These are phyloP conservation scores for Poecilia gillii DNA, from an alignment of 2,797 vertebrate genomes.

Conservation along the genomic window DNA sequence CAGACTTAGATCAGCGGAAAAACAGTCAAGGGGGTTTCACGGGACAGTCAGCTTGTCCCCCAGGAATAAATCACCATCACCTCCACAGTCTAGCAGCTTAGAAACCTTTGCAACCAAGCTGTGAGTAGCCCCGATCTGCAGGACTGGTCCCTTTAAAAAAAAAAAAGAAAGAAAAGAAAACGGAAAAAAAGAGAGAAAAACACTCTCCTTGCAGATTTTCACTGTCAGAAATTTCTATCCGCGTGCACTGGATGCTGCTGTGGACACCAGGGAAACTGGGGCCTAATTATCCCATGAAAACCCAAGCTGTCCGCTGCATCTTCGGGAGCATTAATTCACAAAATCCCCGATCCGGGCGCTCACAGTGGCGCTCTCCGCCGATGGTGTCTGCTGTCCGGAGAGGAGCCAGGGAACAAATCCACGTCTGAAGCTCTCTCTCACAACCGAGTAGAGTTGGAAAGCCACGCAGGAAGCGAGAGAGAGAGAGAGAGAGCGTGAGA, in stretches of 20 bases:
- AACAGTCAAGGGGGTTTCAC: slow-evolving; percentile 30
- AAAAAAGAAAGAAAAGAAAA: slow-evolving; percentile 14
- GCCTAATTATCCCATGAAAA: slow-evolving; percentile 68
- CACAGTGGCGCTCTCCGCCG: slow-evolving; percentile 49
- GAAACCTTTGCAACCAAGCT: slow-evolving; percentile 20
- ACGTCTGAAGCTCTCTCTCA: slow-evolving; percentile 53
- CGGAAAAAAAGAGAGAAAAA: slow-evolving; percentile 14
- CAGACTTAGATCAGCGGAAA: slow-evolving; percentile 51
- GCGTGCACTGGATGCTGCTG: background rate
- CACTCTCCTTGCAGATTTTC: slow-evolving; percentile 21
- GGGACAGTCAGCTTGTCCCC: slow-evolving; percentile 64
- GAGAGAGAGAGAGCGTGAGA: slow-evolving; percentile 14
- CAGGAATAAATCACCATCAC: slow-evolving; percentile 56
- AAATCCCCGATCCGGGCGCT: slow-evolving; percentile 79
- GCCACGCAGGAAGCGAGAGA: slow-evolving; percentile 7
- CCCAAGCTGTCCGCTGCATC: slow-evolving; percentile 61
- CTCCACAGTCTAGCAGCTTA: slow-evolving; percentile 19
- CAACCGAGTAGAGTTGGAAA: slow-evolving; percentile 49
- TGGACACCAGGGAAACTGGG: slow-evolving; percentile 17
- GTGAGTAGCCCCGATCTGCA: slow-evolving; percentile 31
- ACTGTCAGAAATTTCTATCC: slow-evolving; percentile 32
- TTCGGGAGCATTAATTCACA: slow-evolving; percentile 84
- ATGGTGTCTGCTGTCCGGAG: slow-evolving; percentile 39
- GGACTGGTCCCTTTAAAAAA: slow-evolving; percentile 38
- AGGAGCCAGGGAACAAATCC: slow-evolving; percentile 60